Evolutionary conservation across 2,888 invertebrate genomes (phyloP).

Genomic region (Dasypolia templi): DNA sequence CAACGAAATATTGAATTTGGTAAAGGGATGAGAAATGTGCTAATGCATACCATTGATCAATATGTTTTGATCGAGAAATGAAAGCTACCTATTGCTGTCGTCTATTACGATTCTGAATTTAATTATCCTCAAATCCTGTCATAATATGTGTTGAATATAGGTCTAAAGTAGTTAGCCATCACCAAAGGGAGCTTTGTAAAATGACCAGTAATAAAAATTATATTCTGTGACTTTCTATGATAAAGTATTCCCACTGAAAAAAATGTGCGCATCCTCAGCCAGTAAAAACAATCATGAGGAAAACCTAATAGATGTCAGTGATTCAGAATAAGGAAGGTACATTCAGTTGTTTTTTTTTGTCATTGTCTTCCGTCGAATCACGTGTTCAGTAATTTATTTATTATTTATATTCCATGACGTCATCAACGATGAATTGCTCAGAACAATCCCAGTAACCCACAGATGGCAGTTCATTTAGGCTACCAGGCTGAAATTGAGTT

Average conservation of each 20-base stretch:
- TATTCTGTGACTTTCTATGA: neutral
- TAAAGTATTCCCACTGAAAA: neutral
- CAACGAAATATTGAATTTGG: too few relatives aligned
- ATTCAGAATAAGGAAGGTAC: constrained; percentile 1
- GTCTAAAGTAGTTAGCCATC: too few relatives aligned
- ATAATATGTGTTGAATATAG: neutral
- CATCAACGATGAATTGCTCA: neutral
- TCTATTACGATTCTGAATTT: neutral
- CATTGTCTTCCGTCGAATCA: constrained; percentile 2
- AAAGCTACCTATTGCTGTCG: too few relatives aligned
- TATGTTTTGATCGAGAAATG: too few relatives aligned
- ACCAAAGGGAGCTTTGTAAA: too few relatives aligned
- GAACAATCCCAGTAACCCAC: neutral
- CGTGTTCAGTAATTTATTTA: neutral
- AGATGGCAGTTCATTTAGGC: neutral
- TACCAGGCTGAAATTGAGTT: neutral
- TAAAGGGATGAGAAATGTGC: too few relatives aligned
- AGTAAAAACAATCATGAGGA: neutral
- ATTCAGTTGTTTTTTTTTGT: constrained; percentile 5
- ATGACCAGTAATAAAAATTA: too few relatives aligned
- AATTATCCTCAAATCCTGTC: neutral
- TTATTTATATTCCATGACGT: neutral
- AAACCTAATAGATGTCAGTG: neutral
- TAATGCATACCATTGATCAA: too few relatives aligned
- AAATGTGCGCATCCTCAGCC: neutral